Evolutionary conservation across 2,888 invertebrate genomes (phyloP), one percentile per base, ranked within the genome.

Genomic region (Euplagia quadripunctaria): DNA sequence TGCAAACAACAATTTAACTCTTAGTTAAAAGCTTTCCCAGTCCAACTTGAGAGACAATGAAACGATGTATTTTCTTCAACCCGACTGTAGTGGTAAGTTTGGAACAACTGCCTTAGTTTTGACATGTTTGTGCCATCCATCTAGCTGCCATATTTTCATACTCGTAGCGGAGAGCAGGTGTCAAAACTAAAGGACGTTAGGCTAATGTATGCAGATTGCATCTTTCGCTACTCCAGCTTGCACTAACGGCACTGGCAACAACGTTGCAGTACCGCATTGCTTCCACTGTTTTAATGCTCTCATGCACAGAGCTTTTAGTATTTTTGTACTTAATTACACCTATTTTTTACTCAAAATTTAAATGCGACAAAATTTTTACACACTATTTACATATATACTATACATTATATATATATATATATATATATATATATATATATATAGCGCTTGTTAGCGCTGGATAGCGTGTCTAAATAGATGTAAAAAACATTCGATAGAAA

Each of bases 161-260:
- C 85, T 78, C 80, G 76, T 74, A 74, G 84, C 74, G 79, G 91
- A 89, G 93, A 93, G 93, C 95, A 94, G 95, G 95, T 95, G 95
- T 95, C 95, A 95, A 94, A 95, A 95, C 94, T 94, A 92, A 91
- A 92, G 91, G 93, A 92, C 92, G 92, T 94, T 93, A 93, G 93
- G 93, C 92, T 95, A 96, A 96, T 96, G 94, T 93, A 95, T 96
- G 95, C 94, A 95, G 94, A 95, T 95, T 95, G 95, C 94, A 93
- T 93, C 94, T 93, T 91, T 91, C 89, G 89, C 91, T 88, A 88
- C 89, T 86, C 85, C 73, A 71, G 76, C 79, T 84, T 84, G 78
- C 82, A 85, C 80, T 64, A 75, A 46, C 75, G 81, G 84, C 78
- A 79, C 82, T 79, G 80, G 76, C 74, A 81, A 80, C 80, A 80